Base-by-base conservation (phyloP, 1,140 invertebrate genomes). In the Zaprionus ghesquierei region DNA sequence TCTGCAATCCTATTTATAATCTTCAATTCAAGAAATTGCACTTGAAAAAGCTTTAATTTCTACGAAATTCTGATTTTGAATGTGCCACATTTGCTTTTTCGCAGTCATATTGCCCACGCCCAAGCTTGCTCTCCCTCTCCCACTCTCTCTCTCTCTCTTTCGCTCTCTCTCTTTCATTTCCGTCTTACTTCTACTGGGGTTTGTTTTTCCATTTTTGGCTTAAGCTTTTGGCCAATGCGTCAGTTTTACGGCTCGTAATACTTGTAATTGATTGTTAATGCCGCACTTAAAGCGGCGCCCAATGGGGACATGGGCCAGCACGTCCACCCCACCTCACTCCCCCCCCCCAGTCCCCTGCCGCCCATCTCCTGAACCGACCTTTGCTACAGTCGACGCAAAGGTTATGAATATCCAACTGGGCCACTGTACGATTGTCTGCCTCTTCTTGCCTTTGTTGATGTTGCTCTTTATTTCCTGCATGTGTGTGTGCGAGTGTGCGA, bases 251-350 rank as follows among this genome's bases (percentile, higher is more conserved):
- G 74, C 79, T 81, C 78, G 79, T 81, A 81, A 81, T 81, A 72
- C 78, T 81, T 81, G 79, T 81, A 81, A 81, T 81, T 81, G 79
- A 81, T 81, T 81, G 79, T 81, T 81, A 81, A 81, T 81, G 79
- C 74, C 74, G 69, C 69, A 81, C 78, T 81, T 81, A 81, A 81
- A 77, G 74, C 53, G 50, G 31, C 18, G 29, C 49, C 23, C 23
- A 35, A 25, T 49, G 59, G 41, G 41, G 20, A 46, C 41, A 20
- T 22, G 41, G 41, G 20, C 18, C 41, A 22, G 41, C 41, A 25
- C 59, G 18, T 20, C 53, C 2, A 20, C 51, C 29, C 51, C 6
- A 3, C 38, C 13, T 15, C 8, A 12, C 13, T 5, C 13, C 5
- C 3, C 2, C 33, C 12, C 13, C 5, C 33, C 13, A 3, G 1